A percentile compares a stretch with the other conserved stretches of the same genome.
Evolutionary conservation across 2,797 vertebrate species (phyloP).

Genomic region (Sebastes minor): DNA sequence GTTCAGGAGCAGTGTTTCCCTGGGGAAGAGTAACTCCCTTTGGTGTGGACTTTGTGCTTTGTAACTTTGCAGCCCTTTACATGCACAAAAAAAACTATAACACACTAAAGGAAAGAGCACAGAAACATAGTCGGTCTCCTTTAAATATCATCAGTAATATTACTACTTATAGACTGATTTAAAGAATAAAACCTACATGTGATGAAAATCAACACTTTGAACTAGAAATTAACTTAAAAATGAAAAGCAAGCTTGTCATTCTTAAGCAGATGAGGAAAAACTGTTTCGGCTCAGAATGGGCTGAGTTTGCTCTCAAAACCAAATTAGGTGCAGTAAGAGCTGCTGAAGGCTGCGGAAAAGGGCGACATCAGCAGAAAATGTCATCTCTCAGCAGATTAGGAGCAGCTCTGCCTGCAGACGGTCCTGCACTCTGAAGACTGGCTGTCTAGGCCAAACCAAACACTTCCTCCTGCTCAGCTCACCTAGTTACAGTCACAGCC

Average conservation of each 20-base stretch:
- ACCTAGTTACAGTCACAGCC: background rate
- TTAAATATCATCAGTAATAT: background rate
- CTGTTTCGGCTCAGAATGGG: background rate
- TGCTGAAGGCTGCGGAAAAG: conserved; percentile 38
- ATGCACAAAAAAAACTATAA: no score
- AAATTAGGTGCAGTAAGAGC: conserved; percentile 36
- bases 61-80: no score
- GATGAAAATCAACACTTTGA: background rate
- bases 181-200: background rate
- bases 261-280: conserved; percentile 18
- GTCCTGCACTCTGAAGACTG: conserved; percentile 10
- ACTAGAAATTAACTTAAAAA: background rate
- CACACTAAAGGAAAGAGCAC: no score
- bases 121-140: no score
- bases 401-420: conserved; percentile 28
- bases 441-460: conserved; percentile 16
- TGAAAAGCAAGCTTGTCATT: background rate
- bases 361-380: conserved; percentile 67
- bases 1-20: no score
- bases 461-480: conserved; percentile 18
- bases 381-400: conserved; percentile 59
- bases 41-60: no score
- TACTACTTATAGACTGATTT: background rate
- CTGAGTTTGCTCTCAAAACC: conserved; percentile 48
- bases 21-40: no score